phyloP scores from a whole-genome alignment of 2,888 invertebrate species.

The Catotricha subobsoleta region DNA sequence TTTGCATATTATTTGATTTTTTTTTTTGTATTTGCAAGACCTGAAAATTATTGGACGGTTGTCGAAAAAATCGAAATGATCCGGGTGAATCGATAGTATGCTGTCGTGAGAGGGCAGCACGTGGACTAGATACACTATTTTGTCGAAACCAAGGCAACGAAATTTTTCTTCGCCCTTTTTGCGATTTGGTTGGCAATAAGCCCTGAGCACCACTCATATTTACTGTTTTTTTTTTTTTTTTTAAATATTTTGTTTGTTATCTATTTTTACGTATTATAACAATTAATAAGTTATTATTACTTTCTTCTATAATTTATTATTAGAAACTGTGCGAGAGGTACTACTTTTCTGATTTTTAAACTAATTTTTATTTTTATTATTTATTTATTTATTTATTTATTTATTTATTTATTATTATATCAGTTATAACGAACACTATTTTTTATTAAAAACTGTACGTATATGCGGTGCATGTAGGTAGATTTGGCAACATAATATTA shows the following conservation, averaged over 20 bases:
- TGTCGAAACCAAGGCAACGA: conserved; percentile 82
- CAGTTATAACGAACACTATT: no score
- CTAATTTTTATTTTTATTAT: no score
- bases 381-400: no score
- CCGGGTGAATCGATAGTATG: conserved; percentile 83
- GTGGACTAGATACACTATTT: conserved; percentile 53
- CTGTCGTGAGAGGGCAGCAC: conserved; percentile 60
- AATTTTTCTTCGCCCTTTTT: conserved; percentile 66
- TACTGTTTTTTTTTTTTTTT: neutral
- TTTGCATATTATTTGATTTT: neutral
- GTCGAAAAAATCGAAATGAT: conserved; percentile 61
- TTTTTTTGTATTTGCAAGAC: neutral
- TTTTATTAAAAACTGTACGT: no score
- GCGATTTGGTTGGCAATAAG: conserved; percentile 27
- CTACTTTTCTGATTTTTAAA: no score
- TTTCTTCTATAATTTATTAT: neutral
- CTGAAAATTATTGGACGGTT: conserved; percentile 30
- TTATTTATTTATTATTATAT: no score
- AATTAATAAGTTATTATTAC: neutral
- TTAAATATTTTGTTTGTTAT: neutral
- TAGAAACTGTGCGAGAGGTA: neutral
- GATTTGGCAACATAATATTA: no score
- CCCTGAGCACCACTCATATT: conserved; percentile 7
- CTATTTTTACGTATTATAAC: neutral
- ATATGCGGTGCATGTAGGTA: no score